phyloP scores from a whole-genome alignment of 1,140 invertebrate genomes.

The Drosophila fuyamai region DNA sequence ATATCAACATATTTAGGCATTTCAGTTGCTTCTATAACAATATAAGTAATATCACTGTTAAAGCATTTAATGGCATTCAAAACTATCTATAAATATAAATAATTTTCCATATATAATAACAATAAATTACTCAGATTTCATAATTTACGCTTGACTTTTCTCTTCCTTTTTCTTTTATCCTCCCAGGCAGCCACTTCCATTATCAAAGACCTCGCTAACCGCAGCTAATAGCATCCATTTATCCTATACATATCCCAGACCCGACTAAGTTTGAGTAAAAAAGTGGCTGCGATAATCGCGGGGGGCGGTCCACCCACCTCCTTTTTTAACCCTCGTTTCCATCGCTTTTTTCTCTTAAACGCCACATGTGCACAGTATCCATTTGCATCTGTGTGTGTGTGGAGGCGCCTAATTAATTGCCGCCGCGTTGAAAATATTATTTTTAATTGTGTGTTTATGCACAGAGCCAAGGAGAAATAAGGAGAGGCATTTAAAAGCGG shows the following conservation, averaged over 20 bases:
- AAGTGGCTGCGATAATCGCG: conserved; percentile 44
- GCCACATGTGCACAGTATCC: conserved; percentile 39
- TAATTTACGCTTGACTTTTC: conserved; percentile 6
- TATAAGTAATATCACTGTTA: background rate
- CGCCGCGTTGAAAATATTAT: conserved; percentile 83
- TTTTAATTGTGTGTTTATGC: conserved; percentile 83
- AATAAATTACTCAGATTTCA: background rate
- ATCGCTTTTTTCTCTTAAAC: conserved; percentile 10
- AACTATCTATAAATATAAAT: conserved; percentile 1
- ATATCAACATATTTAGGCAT: too few species aligned
- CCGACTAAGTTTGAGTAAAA: conserved; percentile 24
- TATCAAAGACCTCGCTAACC: conserved; percentile 36
- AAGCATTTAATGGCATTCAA: too few species aligned
- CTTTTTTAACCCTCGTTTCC: background rate
- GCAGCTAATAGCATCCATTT: conserved; percentile 54
- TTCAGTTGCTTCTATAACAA: background rate
- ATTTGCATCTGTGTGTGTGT: conserved; percentile 37
- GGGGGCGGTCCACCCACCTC: conserved; percentile 8
- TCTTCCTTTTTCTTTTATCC: conserved; percentile 5
- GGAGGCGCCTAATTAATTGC: conserved; percentile 74
- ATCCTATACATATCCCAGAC: conserved; percentile 5
- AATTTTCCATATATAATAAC: background rate
- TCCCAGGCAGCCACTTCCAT: conserved; percentile 23
- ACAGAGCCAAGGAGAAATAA: conserved; percentile 14
- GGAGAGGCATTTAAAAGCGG: conserved; percentile 31